Percentiles rank a stretch among this genome's conserved stretches.
Evolutionary conservation across 2,888 invertebrate genomes (phyloP).

Genomic region (Aquatica leii): DNA sequence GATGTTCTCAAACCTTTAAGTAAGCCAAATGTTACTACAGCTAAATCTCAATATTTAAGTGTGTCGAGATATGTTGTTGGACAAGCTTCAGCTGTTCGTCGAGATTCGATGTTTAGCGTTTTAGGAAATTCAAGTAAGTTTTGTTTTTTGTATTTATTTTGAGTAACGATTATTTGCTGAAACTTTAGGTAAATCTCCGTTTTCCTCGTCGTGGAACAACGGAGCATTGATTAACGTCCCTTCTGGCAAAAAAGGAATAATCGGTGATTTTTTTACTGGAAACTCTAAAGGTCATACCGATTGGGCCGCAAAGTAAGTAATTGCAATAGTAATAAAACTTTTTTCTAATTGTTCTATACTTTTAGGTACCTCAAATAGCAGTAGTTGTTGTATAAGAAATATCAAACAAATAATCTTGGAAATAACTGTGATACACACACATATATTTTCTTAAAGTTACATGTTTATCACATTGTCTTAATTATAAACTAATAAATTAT

Average conservation of each 20-base stretch:
- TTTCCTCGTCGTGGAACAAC: constrained; percentile 51
- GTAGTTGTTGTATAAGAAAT: neutral
- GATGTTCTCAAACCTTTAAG: constrained; percentile 58
- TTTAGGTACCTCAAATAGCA: constrained; percentile 44
- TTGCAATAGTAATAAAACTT: neutral
- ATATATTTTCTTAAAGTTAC: constrained; percentile 32
- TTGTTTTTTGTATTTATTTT: too few species aligned
- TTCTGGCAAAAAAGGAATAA: constrained; percentile 48
- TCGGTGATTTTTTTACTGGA: constrained; percentile 47
- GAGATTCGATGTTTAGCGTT: constrained; percentile 50
- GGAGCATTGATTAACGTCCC: constrained; percentile 44
- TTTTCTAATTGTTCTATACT: constrained; percentile 16
- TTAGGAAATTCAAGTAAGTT: constrained; percentile 47
- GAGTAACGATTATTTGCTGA: too few species aligned
- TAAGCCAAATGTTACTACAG: constrained; percentile 59
- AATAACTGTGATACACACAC: constrained; percentile 32
- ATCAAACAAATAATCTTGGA: constrained; percentile 42
- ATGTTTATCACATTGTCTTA: constrained; percentile 23
- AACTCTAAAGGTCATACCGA: constrained; percentile 49
- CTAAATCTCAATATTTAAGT: constrained; percentile 79
- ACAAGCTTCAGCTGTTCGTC: constrained; percentile 52
- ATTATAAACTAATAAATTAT: constrained; percentile 20
- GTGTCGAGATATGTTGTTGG: constrained; percentile 83
- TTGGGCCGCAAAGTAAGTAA: constrained; percentile 53
- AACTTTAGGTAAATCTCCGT: constrained; percentile 15